Evolutionary conservation across 2,888 invertebrate species (phyloP).

Genomic region (Drosophila macrospina): DNA sequence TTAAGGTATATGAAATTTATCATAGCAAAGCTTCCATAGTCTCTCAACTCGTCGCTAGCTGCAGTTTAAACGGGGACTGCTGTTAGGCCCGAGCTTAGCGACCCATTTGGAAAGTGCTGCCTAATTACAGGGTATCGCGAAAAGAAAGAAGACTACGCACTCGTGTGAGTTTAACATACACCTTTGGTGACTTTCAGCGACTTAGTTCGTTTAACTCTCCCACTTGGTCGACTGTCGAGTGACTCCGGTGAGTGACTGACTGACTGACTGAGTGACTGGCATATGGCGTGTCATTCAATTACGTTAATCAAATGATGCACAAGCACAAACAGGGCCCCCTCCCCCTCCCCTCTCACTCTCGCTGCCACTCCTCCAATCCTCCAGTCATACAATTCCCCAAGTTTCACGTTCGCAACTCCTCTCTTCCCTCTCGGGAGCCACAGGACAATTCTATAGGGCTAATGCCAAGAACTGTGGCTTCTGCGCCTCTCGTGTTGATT

Average conservation of each 20-base stretch:
- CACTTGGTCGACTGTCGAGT: slow-evolving; percentile 8
- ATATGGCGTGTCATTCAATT: slow-evolving; percentile 78
- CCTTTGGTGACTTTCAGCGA: slow-evolving; percentile 64
- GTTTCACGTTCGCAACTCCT: not conserved
- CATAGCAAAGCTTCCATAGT: too few relatives aligned
- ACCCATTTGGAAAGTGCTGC: not conserved
- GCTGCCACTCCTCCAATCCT: not conserved
- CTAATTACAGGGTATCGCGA: slow-evolving; percentile 2
- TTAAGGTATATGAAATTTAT: too few relatives aligned
- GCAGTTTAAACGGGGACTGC: too few relatives aligned
- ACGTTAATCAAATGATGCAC: slow-evolving; percentile 79
- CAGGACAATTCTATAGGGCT: slow-evolving; percentile 37
- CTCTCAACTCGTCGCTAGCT: too few relatives aligned
- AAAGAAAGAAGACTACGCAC: slow-evolving; percentile 40
- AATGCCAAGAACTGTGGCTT: slow-evolving; percentile 53
- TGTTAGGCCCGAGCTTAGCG: too few relatives aligned
- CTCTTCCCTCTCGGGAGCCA: slow-evolving; percentile 11
- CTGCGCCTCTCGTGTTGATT: slow-evolving; percentile 54
- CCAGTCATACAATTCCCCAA: slow-evolving; percentile 13
- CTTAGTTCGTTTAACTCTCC: slow-evolving; percentile 57
- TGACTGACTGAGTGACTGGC: slow-evolving; percentile 60
- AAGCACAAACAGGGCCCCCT: slow-evolving; percentile 51
- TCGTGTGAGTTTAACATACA: slow-evolving; percentile 50
- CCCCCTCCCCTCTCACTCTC: not conserved
- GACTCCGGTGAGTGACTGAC: slow-evolving; percentile 43